phyloP scores from a whole-genome alignment of 2,797 vertebrate genomes.

The Orientallactaga sibirica region DNA sequence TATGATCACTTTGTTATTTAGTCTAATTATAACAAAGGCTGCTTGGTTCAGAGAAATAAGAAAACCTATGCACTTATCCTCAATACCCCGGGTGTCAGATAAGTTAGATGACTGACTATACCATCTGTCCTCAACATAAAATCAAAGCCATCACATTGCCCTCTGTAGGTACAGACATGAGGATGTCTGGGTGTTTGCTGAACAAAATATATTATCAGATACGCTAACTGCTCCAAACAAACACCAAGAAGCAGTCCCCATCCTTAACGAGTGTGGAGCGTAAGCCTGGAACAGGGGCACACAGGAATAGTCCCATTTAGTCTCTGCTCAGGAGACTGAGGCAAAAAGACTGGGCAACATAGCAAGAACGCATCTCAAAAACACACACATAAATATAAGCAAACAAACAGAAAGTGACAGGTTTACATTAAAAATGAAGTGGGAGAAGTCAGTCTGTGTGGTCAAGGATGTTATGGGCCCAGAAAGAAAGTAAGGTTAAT shows the following conservation, averaged over 20 bases:
- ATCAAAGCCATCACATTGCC: not conserved
- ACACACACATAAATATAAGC: not conserved
- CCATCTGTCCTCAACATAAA: not conserved
- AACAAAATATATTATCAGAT: constrained; percentile 7
- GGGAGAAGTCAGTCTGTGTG: not conserved
- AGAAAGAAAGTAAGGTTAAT: not conserved
- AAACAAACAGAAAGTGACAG: constrained; percentile 7
- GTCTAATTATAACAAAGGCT: not conserved
- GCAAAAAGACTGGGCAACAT: not conserved
- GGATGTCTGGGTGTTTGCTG: not conserved
- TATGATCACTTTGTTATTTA: constrained; percentile 55
- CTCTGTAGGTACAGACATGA: not conserved
- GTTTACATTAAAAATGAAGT: not conserved
- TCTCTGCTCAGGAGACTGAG: not conserved
- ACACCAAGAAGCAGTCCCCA: not conserved
- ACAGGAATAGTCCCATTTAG: not conserved
- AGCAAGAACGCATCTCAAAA: not conserved
- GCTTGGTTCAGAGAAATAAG: constrained; percentile 47
- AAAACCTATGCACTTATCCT: not conserved
- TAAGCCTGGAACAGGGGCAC: not conserved
- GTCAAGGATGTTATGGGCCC: not conserved
- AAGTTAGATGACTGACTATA: not conserved
- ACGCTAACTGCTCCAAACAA: not conserved
- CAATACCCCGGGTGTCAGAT: not conserved
- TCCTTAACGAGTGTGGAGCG: not conserved